phyloP scores from a whole-genome alignment of 2,888 invertebrate genomes.

The Oscheius sp. region DNA sequence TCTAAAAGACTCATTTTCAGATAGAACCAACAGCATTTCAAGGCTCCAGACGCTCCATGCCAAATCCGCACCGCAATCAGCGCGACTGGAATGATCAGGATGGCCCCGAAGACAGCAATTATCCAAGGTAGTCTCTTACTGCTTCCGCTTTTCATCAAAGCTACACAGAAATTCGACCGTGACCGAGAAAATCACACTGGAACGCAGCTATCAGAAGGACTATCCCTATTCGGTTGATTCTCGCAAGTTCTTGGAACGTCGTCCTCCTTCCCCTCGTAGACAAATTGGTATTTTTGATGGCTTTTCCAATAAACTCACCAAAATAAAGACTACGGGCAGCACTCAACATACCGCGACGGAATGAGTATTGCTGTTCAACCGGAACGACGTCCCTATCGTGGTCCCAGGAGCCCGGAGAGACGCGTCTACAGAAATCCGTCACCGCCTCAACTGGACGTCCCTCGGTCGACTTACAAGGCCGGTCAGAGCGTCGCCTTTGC shows the following conservation, averaged over 20 bases:
- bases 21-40: neutral
- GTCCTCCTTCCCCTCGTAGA: neutral
- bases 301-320: neutral
- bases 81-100: neutral
- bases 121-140: neutral
- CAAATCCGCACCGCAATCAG: neutral
- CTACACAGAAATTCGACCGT: constrained; percentile 7
- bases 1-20: no score
- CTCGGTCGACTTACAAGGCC: constrained; percentile 3
- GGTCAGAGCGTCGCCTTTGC: constrained; percentile 12
- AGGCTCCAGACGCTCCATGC: neutral
- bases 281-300: neutral
- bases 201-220: constrained; percentile 17
- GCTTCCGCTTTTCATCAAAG: no score
- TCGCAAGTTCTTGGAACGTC: neutral
- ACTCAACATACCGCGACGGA: constrained; percentile 10
- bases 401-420: neutral
- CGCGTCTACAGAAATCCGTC: neutral
- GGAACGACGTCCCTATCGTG: neutral
- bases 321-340: neutral
- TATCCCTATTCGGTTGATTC: constrained; percentile 11
- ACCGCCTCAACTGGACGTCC: neutral
- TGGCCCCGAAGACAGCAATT: neutral
- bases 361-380: neutral
- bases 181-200: constrained; percentile 9